Evolutionary conservation across 2,888 invertebrate genomes (phyloP).

Genomic region (Cyclophora punctaria): DNA sequence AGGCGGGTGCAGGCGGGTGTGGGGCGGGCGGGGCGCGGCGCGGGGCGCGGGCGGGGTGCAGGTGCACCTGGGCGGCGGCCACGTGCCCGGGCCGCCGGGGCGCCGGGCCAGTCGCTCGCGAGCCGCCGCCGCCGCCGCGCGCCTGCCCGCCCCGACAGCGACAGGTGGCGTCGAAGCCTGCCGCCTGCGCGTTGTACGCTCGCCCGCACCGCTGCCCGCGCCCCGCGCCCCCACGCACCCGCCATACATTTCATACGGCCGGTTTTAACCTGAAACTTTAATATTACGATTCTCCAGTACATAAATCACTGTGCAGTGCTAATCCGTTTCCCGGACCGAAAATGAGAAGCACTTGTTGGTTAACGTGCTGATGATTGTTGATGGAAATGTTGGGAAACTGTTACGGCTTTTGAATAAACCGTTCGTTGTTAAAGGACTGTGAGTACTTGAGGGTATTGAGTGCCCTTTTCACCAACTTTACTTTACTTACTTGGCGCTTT

Average conservation of each 20-base stretch:
- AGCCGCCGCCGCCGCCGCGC: constrained; percentile 31
- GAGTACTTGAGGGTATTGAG: constrained; percentile 23
- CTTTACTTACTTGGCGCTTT: constrained; percentile 11
- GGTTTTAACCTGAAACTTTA: constrained; percentile 51
- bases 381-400: constrained; percentile 27
- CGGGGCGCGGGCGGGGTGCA: constrained; percentile 35
- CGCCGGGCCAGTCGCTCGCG: constrained; percentile 46
- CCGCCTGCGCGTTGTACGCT: constrained; percentile 52
- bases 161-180: constrained; percentile 61
- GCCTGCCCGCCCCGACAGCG: constrained; percentile 36
- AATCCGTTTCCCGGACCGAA: constrained; percentile 26
- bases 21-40: constrained; percentile 16
- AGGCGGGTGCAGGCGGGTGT: constrained; percentile 7
- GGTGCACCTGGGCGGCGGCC: constrained; percentile 66
- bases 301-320: constrained; percentile 47
- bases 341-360: constrained; percentile 35
- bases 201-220: constrained; percentile 27
- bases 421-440: constrained; percentile 27
- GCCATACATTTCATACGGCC: constrained; percentile 35
- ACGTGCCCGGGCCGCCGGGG: constrained; percentile 55
- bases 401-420: constrained; percentile 27
- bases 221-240: constrained; percentile 9
- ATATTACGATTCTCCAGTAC: constrained; percentile 36
- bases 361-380: constrained; percentile 23
- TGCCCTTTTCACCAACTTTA: constrained; percentile 13